A percentile compares a stretch with the other conserved stretches of the same genome.
Conservation (phyloP, 2,797 vertebrate genomes). For the Amblyraja radiata region DNA sequence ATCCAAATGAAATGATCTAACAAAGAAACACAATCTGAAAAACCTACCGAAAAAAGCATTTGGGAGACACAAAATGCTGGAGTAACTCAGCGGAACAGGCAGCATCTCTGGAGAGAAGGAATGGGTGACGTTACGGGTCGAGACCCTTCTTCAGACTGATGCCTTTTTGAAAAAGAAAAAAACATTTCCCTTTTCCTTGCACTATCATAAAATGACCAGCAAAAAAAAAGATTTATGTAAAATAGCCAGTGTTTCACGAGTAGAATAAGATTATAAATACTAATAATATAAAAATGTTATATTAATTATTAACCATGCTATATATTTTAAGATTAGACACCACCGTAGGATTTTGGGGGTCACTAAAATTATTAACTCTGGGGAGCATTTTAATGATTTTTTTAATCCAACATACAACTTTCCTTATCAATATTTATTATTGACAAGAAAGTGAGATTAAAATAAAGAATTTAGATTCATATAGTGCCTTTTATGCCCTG, state of each 20-base stretch:
- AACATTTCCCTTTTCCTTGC: neutral
- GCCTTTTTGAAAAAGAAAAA: too few species aligned
- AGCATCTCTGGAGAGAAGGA: too few species aligned
- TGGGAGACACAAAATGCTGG: too few species aligned
- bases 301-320: neutral
- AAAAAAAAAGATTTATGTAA: neutral
- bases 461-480: neutral
- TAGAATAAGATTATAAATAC: neutral
- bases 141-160: too few species aligned
- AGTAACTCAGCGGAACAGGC: too few species aligned
- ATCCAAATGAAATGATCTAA: neutral
- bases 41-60: neutral
- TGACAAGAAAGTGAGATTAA: neutral
- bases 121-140: too few species aligned
- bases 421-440: slow-evolving; percentile 17
- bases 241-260: neutral
- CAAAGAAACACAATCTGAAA: neutral
- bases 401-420: neutral
- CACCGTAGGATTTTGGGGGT: neutral
- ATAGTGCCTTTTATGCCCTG: slow-evolving; percentile 5
- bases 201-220: neutral
- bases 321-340: neutral
- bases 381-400: neutral
- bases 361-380: neutral
- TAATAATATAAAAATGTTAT: neutral